Conservation (phyloP, 2,113 vertebrate species). For the Herpetotheres cachinnans region DNA sequence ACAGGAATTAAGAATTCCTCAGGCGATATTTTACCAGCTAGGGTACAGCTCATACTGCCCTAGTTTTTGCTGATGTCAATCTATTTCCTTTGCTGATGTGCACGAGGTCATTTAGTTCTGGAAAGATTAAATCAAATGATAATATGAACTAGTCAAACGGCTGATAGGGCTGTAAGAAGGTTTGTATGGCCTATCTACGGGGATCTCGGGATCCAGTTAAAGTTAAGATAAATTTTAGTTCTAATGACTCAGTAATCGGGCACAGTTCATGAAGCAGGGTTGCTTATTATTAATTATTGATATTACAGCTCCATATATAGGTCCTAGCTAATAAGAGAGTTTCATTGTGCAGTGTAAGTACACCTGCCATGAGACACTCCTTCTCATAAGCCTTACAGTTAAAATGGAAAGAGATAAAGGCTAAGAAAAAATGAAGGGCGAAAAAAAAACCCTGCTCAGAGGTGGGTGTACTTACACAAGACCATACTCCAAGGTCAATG, state of each 20-base stretch:
- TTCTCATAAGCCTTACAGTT: neutral
- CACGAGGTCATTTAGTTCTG: neutral
- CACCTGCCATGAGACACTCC: neutral
- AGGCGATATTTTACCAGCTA: neutral
- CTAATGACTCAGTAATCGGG: neutral
- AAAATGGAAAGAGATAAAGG: neutral
- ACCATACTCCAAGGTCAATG: neutral
- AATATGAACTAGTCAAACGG: neutral
- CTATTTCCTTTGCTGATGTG: neutral
- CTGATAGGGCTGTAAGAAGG: neutral
- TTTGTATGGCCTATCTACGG: neutral
- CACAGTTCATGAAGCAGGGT: neutral
- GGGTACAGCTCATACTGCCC: neutral
- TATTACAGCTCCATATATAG: neutral
- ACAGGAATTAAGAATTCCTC: slow-evolving; percentile 2
- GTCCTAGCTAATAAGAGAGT: neutral
- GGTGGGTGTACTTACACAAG: neutral
- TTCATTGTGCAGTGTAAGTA: neutral
- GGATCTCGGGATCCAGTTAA: neutral
- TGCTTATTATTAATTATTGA: slow-evolving; percentile 14
- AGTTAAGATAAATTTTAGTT: neutral
- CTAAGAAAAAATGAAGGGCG: neutral
- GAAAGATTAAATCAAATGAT: neutral
- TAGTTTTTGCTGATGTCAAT: slow-evolving; percentile 21
- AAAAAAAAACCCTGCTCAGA: rapidly evolving